Base-by-base conservation (phyloP, 2,113 vertebrate genomes). In the Datnioides undecimradiatus region DNA sequence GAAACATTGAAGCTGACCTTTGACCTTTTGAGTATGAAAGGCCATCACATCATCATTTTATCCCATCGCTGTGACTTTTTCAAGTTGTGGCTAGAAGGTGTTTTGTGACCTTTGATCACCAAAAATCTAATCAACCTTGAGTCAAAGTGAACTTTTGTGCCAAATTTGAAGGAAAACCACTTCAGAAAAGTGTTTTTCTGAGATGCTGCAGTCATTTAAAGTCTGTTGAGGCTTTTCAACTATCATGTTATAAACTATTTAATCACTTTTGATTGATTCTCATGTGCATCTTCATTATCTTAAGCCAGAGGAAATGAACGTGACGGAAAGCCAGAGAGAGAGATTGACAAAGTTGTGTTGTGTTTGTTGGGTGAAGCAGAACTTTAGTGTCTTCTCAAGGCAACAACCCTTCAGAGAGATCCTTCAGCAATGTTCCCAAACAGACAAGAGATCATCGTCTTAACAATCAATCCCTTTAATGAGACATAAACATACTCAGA, bases 401-500 rank as follows among this genome's bases (percentile, higher is more conserved):
- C 5, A 71, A 43, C 25, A 51, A 45, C 29, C 4, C 54, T 0
- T 0, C 8, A 63, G n/a, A 46, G 70, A 58, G 76, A 63, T 49
- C 77, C 14, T 76, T 49, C 43, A 0, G 14, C n/a, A n/a, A n/a
- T n/a, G n/a, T 11, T 40, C 41, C 25, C 62, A 58, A 54, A 79
- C 33, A 49, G 14, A 45, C 14, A 3, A 29, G 23, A 36, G 41
- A 34, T 41, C 17, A 41, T 70, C 17, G 36, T 70, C 63, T 38
- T 1, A 31, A 62, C 12, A 31, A 21, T 40, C 27, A 0, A 8
- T 52, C 3, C 12, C 14, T 70, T 52, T 72, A 62, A 73, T 70
- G 64, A 74, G 64, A 60, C 40, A 38, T 64, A 73, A 80, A 77
- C 68, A 87, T 0, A 59, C 4, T 13, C 6, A 25, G 17, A 72